Percentiles rank a stretch among this genome's conserved stretches.
Conservation (phyloP, 2,888 invertebrate genomes). For the Auanema sp. region DNA sequence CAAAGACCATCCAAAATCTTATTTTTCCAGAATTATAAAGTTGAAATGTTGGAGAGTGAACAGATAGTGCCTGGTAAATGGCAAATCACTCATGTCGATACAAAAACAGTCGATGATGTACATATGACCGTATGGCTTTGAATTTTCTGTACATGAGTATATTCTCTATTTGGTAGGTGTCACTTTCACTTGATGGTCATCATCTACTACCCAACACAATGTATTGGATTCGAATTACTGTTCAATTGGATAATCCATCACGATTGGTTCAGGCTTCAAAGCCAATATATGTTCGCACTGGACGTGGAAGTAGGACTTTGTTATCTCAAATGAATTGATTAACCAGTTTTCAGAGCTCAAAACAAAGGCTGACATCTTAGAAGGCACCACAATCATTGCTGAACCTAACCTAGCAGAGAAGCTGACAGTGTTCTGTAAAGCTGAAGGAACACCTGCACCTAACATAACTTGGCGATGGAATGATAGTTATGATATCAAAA, state of each 20-base stretch:
- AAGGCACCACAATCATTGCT: constrained; percentile 24
- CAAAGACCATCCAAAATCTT: not conserved
- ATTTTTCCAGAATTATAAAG: constrained; percentile 31
- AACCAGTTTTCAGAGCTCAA: constrained; percentile 15
- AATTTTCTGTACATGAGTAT: no score
- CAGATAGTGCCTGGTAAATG: constrained; percentile 34
- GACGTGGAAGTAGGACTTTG: constrained; percentile 35
- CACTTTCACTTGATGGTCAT: constrained; percentile 31
- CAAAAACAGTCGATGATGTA: constrained; percentile 4
- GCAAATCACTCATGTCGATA: constrained; percentile 12
- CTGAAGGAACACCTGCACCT: constrained; percentile 37
- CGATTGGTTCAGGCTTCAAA: constrained; percentile 43
- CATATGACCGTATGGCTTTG: not conserved
- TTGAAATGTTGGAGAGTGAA: constrained; percentile 35
- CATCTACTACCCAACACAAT: constrained; percentile 28
- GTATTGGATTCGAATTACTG: constrained; percentile 44
- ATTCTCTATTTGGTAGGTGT: no score
- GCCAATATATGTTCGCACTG: constrained; percentile 39
- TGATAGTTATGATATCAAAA: constrained; percentile 20
- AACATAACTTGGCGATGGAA: constrained; percentile 41
- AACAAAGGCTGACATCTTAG: constrained; percentile 28
- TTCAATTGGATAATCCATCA: constrained; percentile 28
- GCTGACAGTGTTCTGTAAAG: constrained; percentile 28
- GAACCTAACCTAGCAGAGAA: constrained; percentile 34
- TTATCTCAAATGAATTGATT: constrained; percentile 3